phyloP scores from a whole-genome alignment of 2,797 vertebrate genomes.

The Manis pentadactyla region DNA sequence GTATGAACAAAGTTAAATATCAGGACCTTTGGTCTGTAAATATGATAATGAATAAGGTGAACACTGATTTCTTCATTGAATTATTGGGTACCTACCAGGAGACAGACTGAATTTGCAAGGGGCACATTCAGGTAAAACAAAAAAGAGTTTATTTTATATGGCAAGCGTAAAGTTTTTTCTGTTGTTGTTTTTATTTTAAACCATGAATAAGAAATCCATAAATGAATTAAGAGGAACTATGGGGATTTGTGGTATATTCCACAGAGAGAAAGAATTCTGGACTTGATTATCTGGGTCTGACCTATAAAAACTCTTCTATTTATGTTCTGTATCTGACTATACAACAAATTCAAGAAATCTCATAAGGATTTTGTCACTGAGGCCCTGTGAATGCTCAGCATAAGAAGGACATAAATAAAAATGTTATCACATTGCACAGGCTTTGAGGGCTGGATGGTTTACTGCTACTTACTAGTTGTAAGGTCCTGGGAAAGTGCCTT shows the following conservation, averaged over 20 bases:
- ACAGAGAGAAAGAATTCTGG: conserved; percentile 22
- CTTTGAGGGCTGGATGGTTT: neutral
- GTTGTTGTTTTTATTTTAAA: neutral
- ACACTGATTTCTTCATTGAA: conserved; percentile 38
- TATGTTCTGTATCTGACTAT: conserved; percentile 61
- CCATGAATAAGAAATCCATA: neutral
- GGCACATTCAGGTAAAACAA: conserved; percentile 12
- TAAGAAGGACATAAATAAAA: conserved; percentile 63
- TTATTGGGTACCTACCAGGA: neutral
- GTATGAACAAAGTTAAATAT: conserved; percentile 12
- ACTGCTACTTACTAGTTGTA: neutral
- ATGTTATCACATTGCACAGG: neutral
- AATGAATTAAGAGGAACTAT: conserved; percentile 34
- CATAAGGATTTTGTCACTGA: conserved; percentile 46
- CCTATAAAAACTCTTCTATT: conserved; percentile 51
- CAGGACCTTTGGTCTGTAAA: neutral
- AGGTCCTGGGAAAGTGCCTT: neutral
- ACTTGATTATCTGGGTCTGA: conserved; percentile 69
- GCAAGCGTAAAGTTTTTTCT: neutral
- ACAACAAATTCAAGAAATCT: conserved; percentile 64
- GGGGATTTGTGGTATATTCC: conserved; percentile 60
- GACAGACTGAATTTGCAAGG: conserved; percentile 26
- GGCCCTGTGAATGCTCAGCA: conserved; percentile 13
- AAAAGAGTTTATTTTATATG: conserved; percentile 15
- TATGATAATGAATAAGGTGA: neutral